Base-by-base conservation (phyloP, 2,797 vertebrate genomes). In the Dicrostonyx torquatus region DNA sequence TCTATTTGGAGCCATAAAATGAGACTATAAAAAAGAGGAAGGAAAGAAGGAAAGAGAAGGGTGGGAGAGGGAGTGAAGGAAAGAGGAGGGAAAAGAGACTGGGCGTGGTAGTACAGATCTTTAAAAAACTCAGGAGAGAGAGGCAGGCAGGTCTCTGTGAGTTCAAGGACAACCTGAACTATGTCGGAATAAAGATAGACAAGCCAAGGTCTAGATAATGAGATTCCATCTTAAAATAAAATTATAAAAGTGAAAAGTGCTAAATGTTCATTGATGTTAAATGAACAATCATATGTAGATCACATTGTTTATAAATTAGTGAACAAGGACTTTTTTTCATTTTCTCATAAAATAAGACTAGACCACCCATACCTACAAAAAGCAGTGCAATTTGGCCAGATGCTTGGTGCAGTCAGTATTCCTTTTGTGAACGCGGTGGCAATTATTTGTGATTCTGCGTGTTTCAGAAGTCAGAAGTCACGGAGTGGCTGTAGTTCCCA, bases 291-390 rank as follows among this genome's bases (percentile, higher is more conserved):
- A 79, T 29, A 82, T 79, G 43, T 90, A 78, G 89, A 75, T 82
- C 37, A 84, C 14, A 37, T 34, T 91, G 53, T 58, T 77, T 93
- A 91, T 94, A 80, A 72, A 88, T 85, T 94, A 89, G 34, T 76
- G 10, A 82, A 85, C 24, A 68, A 95, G 73, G 13, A 70, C 62
- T 40, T 34, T 37, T 37, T 70, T 8, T 31, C 78, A 50, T 70
- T 95, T 94, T 92, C 60, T 82, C 48, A 62, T 62, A 90, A 94
- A 95, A 80, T 43, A 5, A 91, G 93, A 91, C n/a, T 62, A 96
- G 11, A 93, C 50, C 4, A 2, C 55, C 17, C 80, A 55, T 62
- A n/a, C 45, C 76, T 84, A 13, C 20, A 75, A 66, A 85, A 82
- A 96, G 62, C 66, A 24, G 18, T 5, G 37, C n/a, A 90, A 31